phyloP scores from a whole-genome alignment of 2,113 vertebrate genomes.

The Ariopsis seemanni region DNA sequence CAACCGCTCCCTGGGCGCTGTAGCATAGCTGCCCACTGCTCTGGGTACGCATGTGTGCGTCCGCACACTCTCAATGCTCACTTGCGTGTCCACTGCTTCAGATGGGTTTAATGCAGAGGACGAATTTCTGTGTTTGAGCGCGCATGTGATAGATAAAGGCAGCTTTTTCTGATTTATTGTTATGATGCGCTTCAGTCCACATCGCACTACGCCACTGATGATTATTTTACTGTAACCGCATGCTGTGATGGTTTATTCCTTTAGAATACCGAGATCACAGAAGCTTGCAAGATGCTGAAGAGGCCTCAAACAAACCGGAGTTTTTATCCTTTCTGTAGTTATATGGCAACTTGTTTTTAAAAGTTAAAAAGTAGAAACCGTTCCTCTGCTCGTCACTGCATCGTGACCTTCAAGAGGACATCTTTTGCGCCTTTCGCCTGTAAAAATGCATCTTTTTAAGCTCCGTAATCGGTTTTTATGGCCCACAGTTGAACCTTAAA shows the following conservation, averaged over 20 bases:
- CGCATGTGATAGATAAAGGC: too few relatives aligned
- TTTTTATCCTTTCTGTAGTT: neutral
- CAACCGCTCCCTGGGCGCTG: too few relatives aligned
- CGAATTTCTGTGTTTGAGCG: too few relatives aligned
- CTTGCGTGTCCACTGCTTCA: too few relatives aligned
- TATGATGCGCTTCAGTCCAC: neutral
- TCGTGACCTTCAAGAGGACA: neutral
- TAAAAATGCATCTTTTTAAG: neutral
- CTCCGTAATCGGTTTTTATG: neutral
- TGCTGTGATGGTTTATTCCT: neutral
- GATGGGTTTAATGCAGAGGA: too few relatives aligned
- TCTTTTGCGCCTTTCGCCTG: constrained; percentile 9
- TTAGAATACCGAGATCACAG: neutral
- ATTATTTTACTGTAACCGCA: neutral
- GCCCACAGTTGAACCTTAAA: neutral
- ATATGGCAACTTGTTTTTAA: too few relatives aligned
- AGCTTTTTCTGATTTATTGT: neutral
- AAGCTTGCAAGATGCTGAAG: neutral
- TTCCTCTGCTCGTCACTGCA: neutral
- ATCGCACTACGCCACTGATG: neutral
- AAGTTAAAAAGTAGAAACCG: neutral
- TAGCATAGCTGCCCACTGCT: too few relatives aligned
- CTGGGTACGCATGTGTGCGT: too few relatives aligned
- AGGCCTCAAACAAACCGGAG: neutral
- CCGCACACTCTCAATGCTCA: too few relatives aligned